Conservation (phyloP, 2,113 vertebrate species). For the Eubucco bourcierii region DNA sequence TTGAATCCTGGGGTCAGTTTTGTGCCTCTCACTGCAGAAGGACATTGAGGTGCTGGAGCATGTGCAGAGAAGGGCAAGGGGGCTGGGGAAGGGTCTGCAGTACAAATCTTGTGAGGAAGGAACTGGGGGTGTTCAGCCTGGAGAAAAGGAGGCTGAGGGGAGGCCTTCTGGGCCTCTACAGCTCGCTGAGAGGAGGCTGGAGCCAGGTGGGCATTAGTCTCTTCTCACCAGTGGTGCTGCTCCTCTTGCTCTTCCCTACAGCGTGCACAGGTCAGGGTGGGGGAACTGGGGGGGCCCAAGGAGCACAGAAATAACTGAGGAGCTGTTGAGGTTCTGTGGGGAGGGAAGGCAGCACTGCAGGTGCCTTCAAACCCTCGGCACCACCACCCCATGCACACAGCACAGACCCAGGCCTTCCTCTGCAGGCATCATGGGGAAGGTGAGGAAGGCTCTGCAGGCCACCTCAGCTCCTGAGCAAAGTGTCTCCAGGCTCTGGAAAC, state of each 20-base stretch:
- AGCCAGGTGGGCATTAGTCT: no score
- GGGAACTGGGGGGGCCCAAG: background rate
- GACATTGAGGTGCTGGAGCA: no score
- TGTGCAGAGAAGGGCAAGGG: no score
- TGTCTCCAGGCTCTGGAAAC: background rate
- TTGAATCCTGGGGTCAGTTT: no score
- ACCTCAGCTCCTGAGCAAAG: background rate
- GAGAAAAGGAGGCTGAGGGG: no score
- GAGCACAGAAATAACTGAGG: background rate
- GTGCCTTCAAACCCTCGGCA: background rate
- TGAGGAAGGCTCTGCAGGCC: background rate
- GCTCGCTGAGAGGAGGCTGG: no score
- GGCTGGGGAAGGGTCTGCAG: no score
- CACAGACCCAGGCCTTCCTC: background rate
- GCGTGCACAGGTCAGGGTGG: rapidly evolving
- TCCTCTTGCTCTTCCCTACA: background rate
- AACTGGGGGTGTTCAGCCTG: no score
- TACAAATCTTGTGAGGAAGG: no score
- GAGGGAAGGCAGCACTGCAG: background rate
- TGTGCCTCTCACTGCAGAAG: no score
- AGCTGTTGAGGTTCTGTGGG: background rate
- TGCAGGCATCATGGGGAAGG: background rate
- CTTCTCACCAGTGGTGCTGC: no score
- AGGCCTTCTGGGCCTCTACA: no score
- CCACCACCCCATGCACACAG: background rate